Conservation (phyloP, 2,797 vertebrate genomes). For the Saguinus oedipus region DNA sequence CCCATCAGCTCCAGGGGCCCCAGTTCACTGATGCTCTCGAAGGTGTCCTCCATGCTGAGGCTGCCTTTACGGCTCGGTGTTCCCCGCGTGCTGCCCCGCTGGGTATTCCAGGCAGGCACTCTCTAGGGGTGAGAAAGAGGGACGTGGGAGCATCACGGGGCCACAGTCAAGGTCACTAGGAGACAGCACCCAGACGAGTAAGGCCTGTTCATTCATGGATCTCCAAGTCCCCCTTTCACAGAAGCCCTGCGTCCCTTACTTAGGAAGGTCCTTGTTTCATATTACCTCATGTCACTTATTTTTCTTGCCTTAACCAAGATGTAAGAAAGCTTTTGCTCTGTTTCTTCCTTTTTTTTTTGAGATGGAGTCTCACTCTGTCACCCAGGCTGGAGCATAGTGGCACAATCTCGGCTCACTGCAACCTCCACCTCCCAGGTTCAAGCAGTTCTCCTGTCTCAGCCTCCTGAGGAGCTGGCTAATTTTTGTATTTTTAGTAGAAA, state of each 20-base stretch:
- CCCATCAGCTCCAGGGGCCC: slow-evolving; percentile 95
- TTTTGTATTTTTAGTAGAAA: too few species aligned
- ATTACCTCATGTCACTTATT: neutral
- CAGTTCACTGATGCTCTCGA: slow-evolving; percentile 91
- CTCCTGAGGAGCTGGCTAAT: neutral
- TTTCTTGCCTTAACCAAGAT: neutral
- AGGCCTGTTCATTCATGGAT: neutral
- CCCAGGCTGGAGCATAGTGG: neutral
- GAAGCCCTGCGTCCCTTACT: neutral
- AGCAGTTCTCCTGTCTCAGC: neutral
- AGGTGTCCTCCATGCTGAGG: slow-evolving; percentile 90
- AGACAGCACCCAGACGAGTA: neutral
- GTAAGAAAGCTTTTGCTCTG: neutral
- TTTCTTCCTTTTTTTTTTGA: neutral
- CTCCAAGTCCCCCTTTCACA: neutral
- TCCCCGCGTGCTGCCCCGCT: slow-evolving; percentile 51
- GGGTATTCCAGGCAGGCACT: slow-evolving; percentile 85
- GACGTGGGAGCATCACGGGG: neutral
- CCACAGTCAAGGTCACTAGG: too few species aligned
- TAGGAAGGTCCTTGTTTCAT: neutral
- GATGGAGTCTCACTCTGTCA: neutral
- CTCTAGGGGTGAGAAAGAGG: slow-evolving; percentile 83
- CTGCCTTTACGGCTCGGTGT: slow-evolving; percentile 88
- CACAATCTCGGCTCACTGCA: neutral
- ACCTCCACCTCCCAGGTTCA: neutral